Evolutionary conservation across 2,888 invertebrate genomes (phyloP).

Genomic region (Tortricodes alternella): DNA sequence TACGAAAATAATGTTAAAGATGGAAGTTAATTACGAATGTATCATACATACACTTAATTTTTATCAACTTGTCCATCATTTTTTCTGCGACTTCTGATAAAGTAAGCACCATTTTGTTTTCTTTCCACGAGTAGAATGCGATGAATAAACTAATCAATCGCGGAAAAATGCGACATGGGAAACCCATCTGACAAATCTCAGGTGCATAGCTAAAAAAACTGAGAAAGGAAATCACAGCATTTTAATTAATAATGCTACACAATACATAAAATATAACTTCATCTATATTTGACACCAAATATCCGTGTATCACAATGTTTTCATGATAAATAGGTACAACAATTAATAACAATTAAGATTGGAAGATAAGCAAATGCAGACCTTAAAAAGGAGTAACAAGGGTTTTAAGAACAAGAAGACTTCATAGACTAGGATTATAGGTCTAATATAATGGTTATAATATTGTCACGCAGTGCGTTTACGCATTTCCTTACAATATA

Average conservation of each 20-base stretch:
- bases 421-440: constrained; percentile 10
- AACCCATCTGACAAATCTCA: too few species aligned
- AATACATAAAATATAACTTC: constrained; percentile 39
- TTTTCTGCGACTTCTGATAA: too few species aligned
- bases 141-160: too few species aligned
- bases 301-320: constrained; percentile 39
- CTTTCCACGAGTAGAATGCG: too few species aligned
- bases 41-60: too few species aligned
- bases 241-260: constrained; percentile 47
- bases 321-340: constrained; percentile 14
- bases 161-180: too few species aligned
- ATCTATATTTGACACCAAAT: constrained; percentile 45
- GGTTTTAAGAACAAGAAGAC: constrained; percentile 21
- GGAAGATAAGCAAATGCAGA: constrained; percentile 16
- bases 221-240: constrained; percentile 51
- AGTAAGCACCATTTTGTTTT: too few species aligned
- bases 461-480: constrained; percentile 21
- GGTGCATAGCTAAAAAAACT: constrained; percentile 28
- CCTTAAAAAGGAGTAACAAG: not conserved
- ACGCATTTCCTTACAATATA: not conserved
- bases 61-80: too few species aligned
- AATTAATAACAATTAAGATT: constrained; percentile 2
- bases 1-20: too few species aligned
- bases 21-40: too few species aligned
- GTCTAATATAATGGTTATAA: constrained; percentile 12